These are phyloP conservation scores for Drosophila tanythrix DNA, from an alignment of 2,888 invertebrate genomes.

Conservation along the genomic window DNA sequence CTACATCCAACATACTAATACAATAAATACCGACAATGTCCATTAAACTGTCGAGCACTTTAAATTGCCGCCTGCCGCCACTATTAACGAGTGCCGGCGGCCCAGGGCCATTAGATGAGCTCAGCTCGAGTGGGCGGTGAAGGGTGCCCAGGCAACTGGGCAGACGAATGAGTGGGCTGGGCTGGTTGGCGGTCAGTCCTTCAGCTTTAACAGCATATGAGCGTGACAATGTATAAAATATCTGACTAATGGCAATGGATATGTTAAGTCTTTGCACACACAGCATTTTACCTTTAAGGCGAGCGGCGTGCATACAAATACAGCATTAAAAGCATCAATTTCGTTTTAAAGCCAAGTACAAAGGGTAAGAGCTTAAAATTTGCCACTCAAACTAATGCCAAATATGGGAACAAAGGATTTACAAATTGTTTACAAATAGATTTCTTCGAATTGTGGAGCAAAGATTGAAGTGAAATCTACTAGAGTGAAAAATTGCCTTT, in stretches of 20 bases:
- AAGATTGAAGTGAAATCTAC: not conserved
- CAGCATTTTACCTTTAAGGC: slow-evolving; percentile 9
- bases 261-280: not conserved
- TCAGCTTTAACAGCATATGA: slow-evolving; percentile 7
- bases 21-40: slow-evolving; percentile 71
- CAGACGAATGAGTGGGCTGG: slow-evolving; percentile 1
- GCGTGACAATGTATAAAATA: slow-evolving; percentile 38
- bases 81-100: not conserved
- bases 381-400: not conserved
- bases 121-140: slow-evolving; percentile 1
- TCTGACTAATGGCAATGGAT: slow-evolving; percentile 17
- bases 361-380: not conserved
- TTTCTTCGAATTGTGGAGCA: not conserved
- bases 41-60: slow-evolving; percentile 71
- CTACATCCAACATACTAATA: slow-evolving; percentile 59
- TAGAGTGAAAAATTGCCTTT: not conserved
- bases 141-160: not conserved
- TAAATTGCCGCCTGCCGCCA: slow-evolving; percentile 53
- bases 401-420: not conserved
- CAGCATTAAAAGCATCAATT: slow-evolving; percentile 2
- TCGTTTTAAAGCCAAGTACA: not conserved
- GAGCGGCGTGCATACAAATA: not conserved
- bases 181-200: slow-evolving; percentile 1
- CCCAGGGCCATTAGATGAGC: slow-evolving; percentile 52
- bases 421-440: not conserved